Base-by-base conservation (phyloP, 2,113 vertebrate species). In the Rhinogobius similis region DNA sequence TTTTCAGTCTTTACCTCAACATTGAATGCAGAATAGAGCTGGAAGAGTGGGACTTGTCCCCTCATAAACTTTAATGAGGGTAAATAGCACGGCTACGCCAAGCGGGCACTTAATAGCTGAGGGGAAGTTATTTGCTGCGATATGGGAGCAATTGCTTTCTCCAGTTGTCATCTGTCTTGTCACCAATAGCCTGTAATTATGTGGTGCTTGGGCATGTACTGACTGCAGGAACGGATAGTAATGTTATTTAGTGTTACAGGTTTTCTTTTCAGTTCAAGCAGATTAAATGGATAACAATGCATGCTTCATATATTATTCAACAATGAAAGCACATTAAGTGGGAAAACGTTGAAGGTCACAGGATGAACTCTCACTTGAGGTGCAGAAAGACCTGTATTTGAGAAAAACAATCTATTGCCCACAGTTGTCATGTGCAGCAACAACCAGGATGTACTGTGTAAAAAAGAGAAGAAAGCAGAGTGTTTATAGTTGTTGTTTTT, bases 41-140 rank as follows among this genome's bases (percentile, higher is more conserved):
- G 18, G 50, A 67, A 67, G 67, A 82, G 73, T 32, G 68, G 82
- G 75, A 79, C 63, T 50, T 62, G 64, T 79, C 73, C 69, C 53
- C 73, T 69, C 80, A 80, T 78, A 75, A 69, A 76, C 48, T 50
- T 75, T 84, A 82, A 85, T 84, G 65, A 62, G 65, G 68, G 63
- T 50, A 83, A 86, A 86, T 82, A 53, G 59, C 65, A 70, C 53
- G 55, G 71, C 65, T 70, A 62, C 38, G 44, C 61, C 82, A 86
- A 92, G 86, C 83, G 46, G 43, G 29, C 65, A 58, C 52, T 62
- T 69, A 68, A 74, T 73, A 76, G 76, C 80, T 73, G 75, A 65
- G 63, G 68, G 81, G 84, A 89, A 90, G 79, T 86, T 73, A 62
- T 89, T 87, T 73, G 55, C 65, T 24, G 78, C 70, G 77, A 86